Base-by-base conservation (phyloP, 2,888 invertebrate species). In the Agrilus mali region DNA sequence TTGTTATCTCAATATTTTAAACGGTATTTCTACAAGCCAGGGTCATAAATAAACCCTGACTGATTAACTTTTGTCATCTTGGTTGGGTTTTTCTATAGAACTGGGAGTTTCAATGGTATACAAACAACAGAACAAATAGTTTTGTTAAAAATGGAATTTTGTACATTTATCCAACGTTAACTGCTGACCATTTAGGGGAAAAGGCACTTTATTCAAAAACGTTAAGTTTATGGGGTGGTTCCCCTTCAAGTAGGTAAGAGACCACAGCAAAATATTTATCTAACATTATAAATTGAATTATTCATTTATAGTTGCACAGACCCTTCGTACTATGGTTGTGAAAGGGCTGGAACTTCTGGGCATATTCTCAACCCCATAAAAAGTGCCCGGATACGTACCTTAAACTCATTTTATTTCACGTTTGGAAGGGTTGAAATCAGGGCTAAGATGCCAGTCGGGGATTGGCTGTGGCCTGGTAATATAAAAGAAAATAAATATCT, bases 71-170 rank as follows among this genome's bases (percentile, higher is more conserved):
- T 10, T 27, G 5, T 20, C 4, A 20, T 6, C 20, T 20, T 20
- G 4, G 20, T 17, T 44, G n/a, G n/a, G n/a, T 7, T 49, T 34
- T 51, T 48, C 65, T 62, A 31, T 58, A 78, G 78, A 81, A 81
- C 60, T 77, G 78, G 77, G 80, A 82, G 60, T 82, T 82, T 62
- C 77, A 82, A 61, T 77, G 77, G 65, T 81, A 80, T 60, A 71
- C 63, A 52, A 81, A 82, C 66, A 80, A 80, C 59, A 70, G 82
- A 22, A 67, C 73, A 1, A 81, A 82, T 63, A 79, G 79, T 38
- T 82, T 72, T 60, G 64, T 69, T 1, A 64, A 70, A 51, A 65
- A 72, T 53, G 78, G 81, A 1, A 59, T 61, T 7, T 66, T 83
- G 12, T 71, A 69, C 61, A 73, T 84, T 49, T 72, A 72, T 50